Conservation (phyloP, 2,113 vertebrate species). For the Varanus salvator region DNA sequence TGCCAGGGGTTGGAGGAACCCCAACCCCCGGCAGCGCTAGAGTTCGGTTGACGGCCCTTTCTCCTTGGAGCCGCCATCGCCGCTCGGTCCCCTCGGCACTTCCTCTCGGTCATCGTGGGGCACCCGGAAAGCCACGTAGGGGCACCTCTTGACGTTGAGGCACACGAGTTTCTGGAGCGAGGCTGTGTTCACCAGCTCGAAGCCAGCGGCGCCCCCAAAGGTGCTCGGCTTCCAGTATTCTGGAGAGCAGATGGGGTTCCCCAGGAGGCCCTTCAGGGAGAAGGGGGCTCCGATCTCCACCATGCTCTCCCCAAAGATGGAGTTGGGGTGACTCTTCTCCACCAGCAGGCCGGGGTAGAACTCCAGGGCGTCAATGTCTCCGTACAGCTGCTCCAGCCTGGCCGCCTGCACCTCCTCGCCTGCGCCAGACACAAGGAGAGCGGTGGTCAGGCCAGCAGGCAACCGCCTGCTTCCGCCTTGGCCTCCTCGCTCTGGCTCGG, state of each 20-base stretch:
- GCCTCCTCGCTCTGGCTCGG: no score
- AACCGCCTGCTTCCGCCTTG: no score
- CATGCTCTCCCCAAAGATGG: conserved; percentile 97
- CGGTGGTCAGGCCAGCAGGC: no score
- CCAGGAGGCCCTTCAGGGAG: conserved; percentile 95
- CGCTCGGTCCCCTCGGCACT: neutral
- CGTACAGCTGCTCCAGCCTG: conserved; percentile 88
- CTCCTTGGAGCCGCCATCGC: neutral
- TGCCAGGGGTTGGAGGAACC: neutral
- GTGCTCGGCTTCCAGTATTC: conserved; percentile 97
- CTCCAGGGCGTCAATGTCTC: conserved; percentile 93
- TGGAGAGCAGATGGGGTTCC: conserved; percentile 95
- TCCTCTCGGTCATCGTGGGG: conserved; percentile 45
- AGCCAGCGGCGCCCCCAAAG: conserved; percentile 90
- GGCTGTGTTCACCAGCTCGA: conserved; percentile 87
- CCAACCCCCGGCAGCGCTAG: conserved; percentile 27
- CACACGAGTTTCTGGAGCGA: conserved; percentile 89
- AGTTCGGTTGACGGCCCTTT: conserved; percentile 70
- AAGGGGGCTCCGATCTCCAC: conserved; percentile 95
- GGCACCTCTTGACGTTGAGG: conserved; percentile 89
- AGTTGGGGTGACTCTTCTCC: conserved; percentile 81
- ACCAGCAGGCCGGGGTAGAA: conserved; percentile 88
- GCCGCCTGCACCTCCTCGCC: conserved; percentile 84
- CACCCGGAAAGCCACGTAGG: conserved; percentile 86
- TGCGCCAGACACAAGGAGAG: conserved; percentile 51